Conservation (phyloP, 64 coral and sea anemone species). For the Trachythela sp. region DNA sequence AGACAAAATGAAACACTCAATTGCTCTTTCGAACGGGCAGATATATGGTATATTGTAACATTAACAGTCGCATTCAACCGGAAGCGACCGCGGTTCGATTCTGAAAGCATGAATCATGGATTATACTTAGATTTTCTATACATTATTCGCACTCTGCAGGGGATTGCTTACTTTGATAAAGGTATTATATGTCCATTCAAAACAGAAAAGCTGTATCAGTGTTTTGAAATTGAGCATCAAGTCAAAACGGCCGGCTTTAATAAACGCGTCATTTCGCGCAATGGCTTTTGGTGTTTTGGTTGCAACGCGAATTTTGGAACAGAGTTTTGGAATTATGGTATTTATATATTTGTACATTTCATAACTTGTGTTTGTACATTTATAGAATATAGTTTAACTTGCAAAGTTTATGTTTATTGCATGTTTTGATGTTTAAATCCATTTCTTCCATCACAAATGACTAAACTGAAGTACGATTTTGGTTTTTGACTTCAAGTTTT, state of each 20-base stretch:
- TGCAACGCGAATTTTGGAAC: background rate
- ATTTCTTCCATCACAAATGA: too few relatives aligned
- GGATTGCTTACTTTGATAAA: too few relatives aligned
- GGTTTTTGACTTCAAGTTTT: too few relatives aligned
- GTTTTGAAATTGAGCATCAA: background rate
- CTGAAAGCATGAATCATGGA: background rate
- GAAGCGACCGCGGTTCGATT: background rate
- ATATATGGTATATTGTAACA: background rate
- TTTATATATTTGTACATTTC: background rate
- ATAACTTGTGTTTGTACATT: background rate
- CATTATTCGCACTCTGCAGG: too few relatives aligned
- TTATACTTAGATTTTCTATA: too few relatives aligned
- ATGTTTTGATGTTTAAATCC: too few relatives aligned
- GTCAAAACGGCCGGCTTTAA: background rate
- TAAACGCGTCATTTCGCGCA: background rate
- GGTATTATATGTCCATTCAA: too few relatives aligned
- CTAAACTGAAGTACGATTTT: too few relatives aligned
- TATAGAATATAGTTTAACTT: background rate
- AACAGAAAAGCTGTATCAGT: too few relatives aligned
- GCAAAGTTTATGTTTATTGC: too few relatives aligned
- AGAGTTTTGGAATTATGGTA: background rate
- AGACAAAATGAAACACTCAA: background rate
- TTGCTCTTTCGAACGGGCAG: background rate
- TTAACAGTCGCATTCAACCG: background rate
- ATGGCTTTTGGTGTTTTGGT: background rate